phyloP scores from a whole-genome alignment of 2,113 vertebrate genomes.

The Hemibagrus wyckioides region DNA sequence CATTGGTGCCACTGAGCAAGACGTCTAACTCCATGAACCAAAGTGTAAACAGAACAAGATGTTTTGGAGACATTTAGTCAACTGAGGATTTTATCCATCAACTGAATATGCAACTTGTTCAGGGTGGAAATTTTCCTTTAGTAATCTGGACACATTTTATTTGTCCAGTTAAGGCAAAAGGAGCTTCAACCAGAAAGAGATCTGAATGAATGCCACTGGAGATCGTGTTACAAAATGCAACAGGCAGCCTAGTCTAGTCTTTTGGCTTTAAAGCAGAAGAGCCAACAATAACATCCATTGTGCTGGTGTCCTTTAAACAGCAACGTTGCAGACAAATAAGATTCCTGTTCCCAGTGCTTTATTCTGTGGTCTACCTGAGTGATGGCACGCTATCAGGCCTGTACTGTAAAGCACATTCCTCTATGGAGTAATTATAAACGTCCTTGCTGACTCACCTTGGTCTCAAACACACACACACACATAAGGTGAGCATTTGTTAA shows the following conservation, averaged over 20 bases:
- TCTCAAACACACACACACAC: background rate
- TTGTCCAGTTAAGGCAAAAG: background rate
- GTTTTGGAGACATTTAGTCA: background rate
- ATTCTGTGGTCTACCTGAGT: conserved; percentile 31
- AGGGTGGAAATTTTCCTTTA: background rate
- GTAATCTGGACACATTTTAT: background rate
- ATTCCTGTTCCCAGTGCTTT: conserved; percentile 57
- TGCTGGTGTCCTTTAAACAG: conserved; percentile 53
- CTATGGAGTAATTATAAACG: conserved; percentile 51
- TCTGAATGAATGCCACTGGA: background rate
- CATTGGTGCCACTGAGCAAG: background rate
- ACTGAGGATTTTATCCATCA: background rate
- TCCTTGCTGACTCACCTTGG: conserved; percentile 62
- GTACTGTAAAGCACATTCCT: conserved; percentile 55
- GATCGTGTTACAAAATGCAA: conserved; percentile 34
- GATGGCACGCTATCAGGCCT: conserved; percentile 55
- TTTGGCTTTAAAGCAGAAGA: conserved; percentile 27
- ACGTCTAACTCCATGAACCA: background rate
- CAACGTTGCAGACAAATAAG: conserved; percentile 56
- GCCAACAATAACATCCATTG: conserved; percentile 67
- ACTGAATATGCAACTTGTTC: background rate
- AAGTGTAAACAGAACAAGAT: background rate
- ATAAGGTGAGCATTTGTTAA: background rate
- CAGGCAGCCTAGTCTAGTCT: conserved; percentile 23
- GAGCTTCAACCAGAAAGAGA: background rate